A percentile compares a stretch with the other conserved stretches of the same genome.
Evolutionary conservation across 2,888 invertebrate genomes (phyloP).

Genomic region (Agriopis marginaria): DNA sequence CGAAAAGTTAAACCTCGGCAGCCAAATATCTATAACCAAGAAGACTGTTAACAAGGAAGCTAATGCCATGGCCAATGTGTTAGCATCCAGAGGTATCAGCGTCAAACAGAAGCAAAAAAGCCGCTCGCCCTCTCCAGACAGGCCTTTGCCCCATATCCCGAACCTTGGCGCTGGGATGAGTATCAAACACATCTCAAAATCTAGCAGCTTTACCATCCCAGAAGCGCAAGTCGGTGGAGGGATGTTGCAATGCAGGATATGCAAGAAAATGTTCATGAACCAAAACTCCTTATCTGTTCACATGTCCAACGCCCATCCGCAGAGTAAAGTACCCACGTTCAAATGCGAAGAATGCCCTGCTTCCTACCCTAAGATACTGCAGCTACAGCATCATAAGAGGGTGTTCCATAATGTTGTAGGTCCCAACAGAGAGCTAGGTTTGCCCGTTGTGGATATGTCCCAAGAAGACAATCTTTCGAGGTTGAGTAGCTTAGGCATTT

Average conservation of each 20-base stretch:
- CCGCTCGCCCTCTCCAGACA: slow-evolving; percentile 76
- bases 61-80: slow-evolving; percentile 91
- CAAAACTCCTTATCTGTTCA: slow-evolving; percentile 71
- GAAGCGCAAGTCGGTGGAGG: slow-evolving; percentile 77
- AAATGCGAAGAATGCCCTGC: slow-evolving; percentile 91
- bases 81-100: slow-evolving; percentile 92
- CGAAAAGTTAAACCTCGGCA: slow-evolving; percentile 89
- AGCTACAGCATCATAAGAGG: slow-evolving; percentile 87
- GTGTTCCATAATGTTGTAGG: slow-evolving; percentile 80
- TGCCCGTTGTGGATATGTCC: slow-evolving; percentile 91
- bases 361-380: slow-evolving; percentile 89
- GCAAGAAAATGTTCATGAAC: slow-evolving; percentile 80
- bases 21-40: slow-evolving; percentile 90
- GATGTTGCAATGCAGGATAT: slow-evolving; percentile 75
- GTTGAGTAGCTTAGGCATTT: slow-evolving; percentile 89
- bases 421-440: slow-evolving; percentile 87
- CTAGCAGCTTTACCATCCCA: slow-evolving; percentile 76
- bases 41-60: slow-evolving; percentile 89
- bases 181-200: slow-evolving; percentile 83
- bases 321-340: slow-evolving; percentile 74
- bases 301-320: slow-evolving; percentile 75
- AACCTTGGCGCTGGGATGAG: slow-evolving; percentile 81
- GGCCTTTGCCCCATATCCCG: slow-evolving; percentile 78
- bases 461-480: slow-evolving; percentile 89
- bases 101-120: slow-evolving; percentile 89